phyloP scores from a whole-genome alignment of 2,113 vertebrate species.

The Festucalex cinctus region DNA sequence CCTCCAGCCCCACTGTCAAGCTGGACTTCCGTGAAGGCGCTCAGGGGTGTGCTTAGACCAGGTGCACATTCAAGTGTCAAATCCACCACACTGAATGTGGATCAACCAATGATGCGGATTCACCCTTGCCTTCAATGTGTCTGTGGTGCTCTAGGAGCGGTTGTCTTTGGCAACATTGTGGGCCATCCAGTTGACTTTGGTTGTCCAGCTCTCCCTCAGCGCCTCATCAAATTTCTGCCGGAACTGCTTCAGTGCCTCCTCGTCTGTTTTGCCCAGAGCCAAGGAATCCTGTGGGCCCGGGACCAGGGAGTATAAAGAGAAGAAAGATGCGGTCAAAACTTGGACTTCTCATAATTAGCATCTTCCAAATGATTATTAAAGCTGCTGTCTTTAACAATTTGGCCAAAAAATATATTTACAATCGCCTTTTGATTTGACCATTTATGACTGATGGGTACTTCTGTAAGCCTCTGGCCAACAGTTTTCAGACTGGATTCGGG shows the following conservation, averaged over 20 bases:
- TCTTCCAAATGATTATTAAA: no score
- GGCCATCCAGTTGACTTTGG: constrained; percentile 99
- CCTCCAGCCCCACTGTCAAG: constrained; percentile 39
- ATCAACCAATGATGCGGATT: background rate
- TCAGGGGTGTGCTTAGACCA: constrained; percentile 6
- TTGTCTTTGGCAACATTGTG: constrained; percentile 98
- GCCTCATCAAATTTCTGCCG: constrained; percentile 98
- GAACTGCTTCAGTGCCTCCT: constrained; percentile 96
- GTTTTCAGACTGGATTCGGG: no score
- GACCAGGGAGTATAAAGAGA: background rate
- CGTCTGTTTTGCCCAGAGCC: constrained; percentile 93
- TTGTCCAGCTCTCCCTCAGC: constrained; percentile 97
- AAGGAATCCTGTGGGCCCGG: constrained; percentile 81
- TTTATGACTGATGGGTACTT: no score
- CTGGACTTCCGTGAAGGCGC: constrained; percentile 43
- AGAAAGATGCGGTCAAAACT: background rate
- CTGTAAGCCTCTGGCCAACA: no score
- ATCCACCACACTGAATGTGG: constrained; percentile 6
- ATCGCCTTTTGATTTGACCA: background rate
- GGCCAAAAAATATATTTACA: no score
- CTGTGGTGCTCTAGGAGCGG: constrained; percentile 78
- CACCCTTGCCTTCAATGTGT: constrained; percentile 26
- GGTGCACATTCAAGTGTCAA: constrained; percentile 5
- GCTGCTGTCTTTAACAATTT: no score
- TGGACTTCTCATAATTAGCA: background rate